Evolutionary conservation across 1,140 invertebrate species (phyloP), one percentile per base, ranked within the genome.

Genomic region (Ericerus pela): DNA sequence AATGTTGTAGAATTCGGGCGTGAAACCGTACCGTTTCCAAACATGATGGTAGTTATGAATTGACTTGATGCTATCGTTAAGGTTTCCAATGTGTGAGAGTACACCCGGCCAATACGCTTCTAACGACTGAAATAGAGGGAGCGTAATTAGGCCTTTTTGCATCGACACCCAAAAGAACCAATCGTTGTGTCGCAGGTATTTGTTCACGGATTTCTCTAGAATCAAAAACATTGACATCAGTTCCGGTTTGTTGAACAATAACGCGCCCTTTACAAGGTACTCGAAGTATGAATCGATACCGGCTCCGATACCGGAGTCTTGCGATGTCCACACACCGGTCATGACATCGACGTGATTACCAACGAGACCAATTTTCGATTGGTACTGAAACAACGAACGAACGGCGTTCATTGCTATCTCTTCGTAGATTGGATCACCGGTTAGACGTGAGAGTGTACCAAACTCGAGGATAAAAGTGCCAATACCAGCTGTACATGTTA

Each of bases 281-380:
- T 99, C 96, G 75, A 92, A 98, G 67, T 95, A 98, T 0, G 96
- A 99, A 70, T 99, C 96, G 10, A 99, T 86, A 12, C 95, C 96
- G 20, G 90, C 91, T 1, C 89, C 85, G 57, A 83, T 82, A 6
- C 92, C 94, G 41, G 92, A 83, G 73, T 99, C 96, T 28, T 90
- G 80, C 2, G 94, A 96, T 12, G 92, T 96, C 96, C 96, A 99
- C 52, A 88, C 79, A 0, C 95, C 95, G 29, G 84, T 93, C 63
- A 85, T 74, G 3, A 97, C 85, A 70, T 99, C 93, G 29, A 99
- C 86, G 69, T 99, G 96, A 70, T 99, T 99, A 3, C 96, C 96
- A 57, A 95, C 78, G 10, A 99, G 71, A 11, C 89, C 91, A 59
- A 99, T 82, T n/a, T 77, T 70, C 0, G 94, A 97, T 61, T 81